These are phyloP conservation scores for Cnemophilus loriae DNA, from an alignment of 2,113 vertebrate genomes.

Conservation along the genomic window DNA sequence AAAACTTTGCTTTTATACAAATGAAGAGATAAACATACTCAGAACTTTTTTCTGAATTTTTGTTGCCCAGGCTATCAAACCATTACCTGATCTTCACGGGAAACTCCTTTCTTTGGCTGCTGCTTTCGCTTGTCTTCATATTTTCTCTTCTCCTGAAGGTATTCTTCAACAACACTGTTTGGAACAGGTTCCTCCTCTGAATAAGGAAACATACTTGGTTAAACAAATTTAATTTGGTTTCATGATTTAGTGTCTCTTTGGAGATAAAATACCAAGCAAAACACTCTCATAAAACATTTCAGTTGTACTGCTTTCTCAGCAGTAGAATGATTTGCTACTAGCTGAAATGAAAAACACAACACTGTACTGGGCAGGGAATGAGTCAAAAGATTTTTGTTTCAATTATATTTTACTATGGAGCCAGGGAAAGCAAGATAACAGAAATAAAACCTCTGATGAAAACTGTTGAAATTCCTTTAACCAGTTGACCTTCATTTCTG, in stretches of 20 bases:
- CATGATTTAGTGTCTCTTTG: neutral
- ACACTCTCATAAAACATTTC: conserved; percentile 3
- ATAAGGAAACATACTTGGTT: conserved; percentile 6
- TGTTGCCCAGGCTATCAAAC: neutral
- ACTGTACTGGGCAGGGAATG: neutral
- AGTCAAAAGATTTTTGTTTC: neutral
- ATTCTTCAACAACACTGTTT: conserved; percentile 87
- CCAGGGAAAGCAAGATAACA: neutral
- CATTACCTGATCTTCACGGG: conserved; percentile 83
- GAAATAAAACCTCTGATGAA: neutral
- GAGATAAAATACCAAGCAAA: neutral
- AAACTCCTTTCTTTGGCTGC: conserved; percentile 79
- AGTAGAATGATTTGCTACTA: conserved; percentile 7
- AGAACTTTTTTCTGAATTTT: neutral
- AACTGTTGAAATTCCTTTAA: neutral
- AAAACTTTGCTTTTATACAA: neutral
- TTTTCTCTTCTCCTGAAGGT: conserved; percentile 87
- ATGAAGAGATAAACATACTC: neutral
- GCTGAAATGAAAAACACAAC: conserved; percentile 18
- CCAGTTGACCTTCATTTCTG: neutral
- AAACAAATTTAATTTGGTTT: neutral
- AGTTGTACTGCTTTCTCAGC: neutral
- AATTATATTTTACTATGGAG: neutral
- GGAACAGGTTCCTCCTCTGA: conserved; percentile 71
- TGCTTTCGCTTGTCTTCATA: conserved; percentile 85